These are phyloP conservation scores for Drosophila neoperkinsi DNA, from an alignment of 2,888 invertebrate species.

Conservation along the genomic window DNA sequence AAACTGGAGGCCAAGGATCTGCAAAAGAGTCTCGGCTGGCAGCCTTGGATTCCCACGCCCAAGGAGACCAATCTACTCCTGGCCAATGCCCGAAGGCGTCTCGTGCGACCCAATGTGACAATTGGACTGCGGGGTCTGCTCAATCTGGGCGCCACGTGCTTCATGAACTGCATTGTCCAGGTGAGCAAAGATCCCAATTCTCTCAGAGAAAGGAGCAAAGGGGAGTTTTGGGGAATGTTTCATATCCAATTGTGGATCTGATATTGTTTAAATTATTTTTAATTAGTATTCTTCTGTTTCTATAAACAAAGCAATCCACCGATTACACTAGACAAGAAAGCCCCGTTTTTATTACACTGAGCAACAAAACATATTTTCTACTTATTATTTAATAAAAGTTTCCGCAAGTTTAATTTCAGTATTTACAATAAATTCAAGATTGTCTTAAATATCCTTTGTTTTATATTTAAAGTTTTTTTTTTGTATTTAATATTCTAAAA, in stretches of 20 bases:
- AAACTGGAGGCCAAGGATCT: conserved; percentile 87
- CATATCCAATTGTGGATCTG: neutral
- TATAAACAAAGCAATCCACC: neutral
- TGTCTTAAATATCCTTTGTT: neutral
- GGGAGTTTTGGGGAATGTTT: neutral
- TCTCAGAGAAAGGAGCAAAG: neutral
- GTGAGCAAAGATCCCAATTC: conserved; percentile 77
- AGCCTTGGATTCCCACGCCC: conserved; percentile 92
- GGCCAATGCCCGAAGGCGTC: conserved; percentile 91
- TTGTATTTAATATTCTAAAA: neutral
- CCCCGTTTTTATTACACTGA: neutral
- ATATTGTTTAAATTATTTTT: neutral
- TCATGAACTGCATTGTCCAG: conserved; percentile 99
- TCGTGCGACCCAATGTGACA: conserved; percentile 92
- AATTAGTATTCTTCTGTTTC: neutral
- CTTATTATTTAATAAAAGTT: neutral
- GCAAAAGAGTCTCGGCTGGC: conserved; percentile 88
- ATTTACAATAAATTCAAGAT: neutral
- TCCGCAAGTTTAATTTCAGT: neutral
- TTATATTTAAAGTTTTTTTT: neutral
- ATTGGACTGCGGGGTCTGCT: conserved; percentile 96
- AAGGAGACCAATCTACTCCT: conserved; percentile 91
- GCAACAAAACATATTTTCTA: neutral
- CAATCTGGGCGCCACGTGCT: conserved; percentile 98
- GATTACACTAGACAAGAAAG: neutral